Percentiles rank a stretch among this genome's conserved stretches.
These are phyloP conservation scores for Eulemur mongoz DNA, from an alignment of 2,797 vertebrate genomes.

Conservation along the genomic window DNA sequence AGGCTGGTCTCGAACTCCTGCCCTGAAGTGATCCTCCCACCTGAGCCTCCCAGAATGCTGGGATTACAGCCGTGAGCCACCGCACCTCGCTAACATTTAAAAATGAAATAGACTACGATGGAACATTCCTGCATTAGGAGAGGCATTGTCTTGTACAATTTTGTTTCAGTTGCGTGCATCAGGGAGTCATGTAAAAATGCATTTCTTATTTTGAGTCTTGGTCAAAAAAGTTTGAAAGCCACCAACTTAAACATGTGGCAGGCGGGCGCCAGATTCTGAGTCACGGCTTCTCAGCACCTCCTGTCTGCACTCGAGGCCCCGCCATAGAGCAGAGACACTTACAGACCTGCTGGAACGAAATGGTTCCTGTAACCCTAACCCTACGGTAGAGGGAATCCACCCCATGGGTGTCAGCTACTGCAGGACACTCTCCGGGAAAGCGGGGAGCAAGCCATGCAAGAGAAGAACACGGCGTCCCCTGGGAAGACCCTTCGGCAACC, in stretches of 20 bases:
- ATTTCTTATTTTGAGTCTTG: neutral
- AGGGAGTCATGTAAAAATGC: neutral
- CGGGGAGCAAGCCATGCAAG: neutral
- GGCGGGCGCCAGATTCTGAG: too few relatives aligned
- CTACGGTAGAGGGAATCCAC: neutral
- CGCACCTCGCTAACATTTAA: neutral
- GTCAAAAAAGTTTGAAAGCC: neutral
- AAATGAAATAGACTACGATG: neutral
- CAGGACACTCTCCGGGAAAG: neutral
- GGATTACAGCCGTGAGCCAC: neutral
- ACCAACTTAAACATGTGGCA: neutral
- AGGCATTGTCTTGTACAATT: neutral
- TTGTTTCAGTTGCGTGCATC: neutral
- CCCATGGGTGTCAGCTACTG: neutral
- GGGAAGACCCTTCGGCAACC: neutral
- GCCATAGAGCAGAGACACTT: neutral
- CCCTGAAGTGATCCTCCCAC: neutral
- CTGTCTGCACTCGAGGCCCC: neutral
- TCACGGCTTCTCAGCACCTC: neutral
- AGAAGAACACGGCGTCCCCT: neutral
- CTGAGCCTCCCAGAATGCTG: neutral
- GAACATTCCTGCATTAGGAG: too few relatives aligned
- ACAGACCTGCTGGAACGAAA: neutral
- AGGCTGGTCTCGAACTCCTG: neutral
- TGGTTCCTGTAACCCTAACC: neutral